A percentile compares a stretch with the other conserved stretches of the same genome.
phyloP scores from a whole-genome alignment of 1,140 invertebrate genomes.

The Calliphora vicina region DNA sequence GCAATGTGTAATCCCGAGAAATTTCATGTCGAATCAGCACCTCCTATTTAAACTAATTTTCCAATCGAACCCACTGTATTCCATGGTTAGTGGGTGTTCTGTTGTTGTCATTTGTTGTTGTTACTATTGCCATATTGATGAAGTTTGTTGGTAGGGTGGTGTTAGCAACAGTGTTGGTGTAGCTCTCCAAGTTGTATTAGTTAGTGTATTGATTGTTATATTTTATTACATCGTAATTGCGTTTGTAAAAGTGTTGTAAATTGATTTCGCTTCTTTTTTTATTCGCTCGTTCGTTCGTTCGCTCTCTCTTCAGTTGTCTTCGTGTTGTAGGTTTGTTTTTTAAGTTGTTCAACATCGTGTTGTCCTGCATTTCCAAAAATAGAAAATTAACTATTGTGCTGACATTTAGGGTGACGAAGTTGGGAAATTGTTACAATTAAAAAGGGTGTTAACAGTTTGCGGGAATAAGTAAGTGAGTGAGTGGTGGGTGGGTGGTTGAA shows the following conservation, averaged over 20 bases:
- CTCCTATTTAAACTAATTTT: too few relatives aligned
- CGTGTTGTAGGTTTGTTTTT: background rate
- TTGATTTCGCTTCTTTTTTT: background rate
- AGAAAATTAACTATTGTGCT: background rate
- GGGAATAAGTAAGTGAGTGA: background rate
- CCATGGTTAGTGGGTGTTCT: background rate
- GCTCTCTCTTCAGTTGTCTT: too few relatives aligned
- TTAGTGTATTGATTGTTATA: slow-evolving; percentile 1
- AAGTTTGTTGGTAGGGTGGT: background rate
- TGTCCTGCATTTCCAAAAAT: background rate
- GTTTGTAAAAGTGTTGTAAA: background rate
- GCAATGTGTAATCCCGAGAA: too few relatives aligned
- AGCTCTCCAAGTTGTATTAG: background rate
- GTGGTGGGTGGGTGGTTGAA: background rate
- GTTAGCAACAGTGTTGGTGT: background rate
- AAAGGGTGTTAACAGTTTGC: background rate
- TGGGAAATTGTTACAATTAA: background rate
- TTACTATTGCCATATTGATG: background rate
- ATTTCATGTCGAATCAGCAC: too few relatives aligned
- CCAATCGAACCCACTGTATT: too few relatives aligned
- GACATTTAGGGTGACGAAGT: background rate
- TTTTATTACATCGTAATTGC: slow-evolving; percentile 5
- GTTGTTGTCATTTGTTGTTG: background rate
- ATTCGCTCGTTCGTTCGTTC: too few relatives aligned
- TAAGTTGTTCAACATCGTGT: background rate